Base-by-base conservation (phyloP, 2,888 invertebrate genomes). In the Molanna angustata region DNA sequence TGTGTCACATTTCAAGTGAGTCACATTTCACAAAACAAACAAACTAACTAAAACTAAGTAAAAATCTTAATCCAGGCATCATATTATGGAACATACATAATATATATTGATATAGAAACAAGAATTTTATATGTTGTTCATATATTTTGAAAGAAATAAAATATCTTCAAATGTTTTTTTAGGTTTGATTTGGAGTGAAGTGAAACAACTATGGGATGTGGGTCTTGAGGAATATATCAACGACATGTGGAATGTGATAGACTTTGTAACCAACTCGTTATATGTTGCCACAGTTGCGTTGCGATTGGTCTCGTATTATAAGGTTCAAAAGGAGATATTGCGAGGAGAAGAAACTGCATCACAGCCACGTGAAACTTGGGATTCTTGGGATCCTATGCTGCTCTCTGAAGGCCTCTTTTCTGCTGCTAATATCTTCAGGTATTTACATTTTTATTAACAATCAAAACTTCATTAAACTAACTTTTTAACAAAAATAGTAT, bases 241-340 rank as follows among this genome's bases (percentile, higher is more conserved):
- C 66, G 97, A 99, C 72, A 96, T 98, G 95, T 98, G 98, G 98
- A 98, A 99, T 73, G 95, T 98, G 56, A 91, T 98, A 63, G 98
- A 98, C 76, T 98, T 98, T 72, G 93, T 97, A 61, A 98, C 98
- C 57, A 98, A 98, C 76, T 94, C 97, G 4, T 77, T 98, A 32
- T 99, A 99, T 72, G 94, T 98, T 58, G 95, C 97, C 49, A 98
- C 98, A 0, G 91, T 97, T 49, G 94, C 96, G 2, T 79, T 99
- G 49, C 80, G 98, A 61, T 84, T 96, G 53, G 94, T 98, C 20
- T 94, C 97, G 11, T 95, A 94, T 72, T 88, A 93, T 68, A 91
- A 94, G 84, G 89, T 90, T 45, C 85, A 88, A 66, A 84, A 85
- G 63, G 88, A 89, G 70, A 82, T 82, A 73, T 73, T 80, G 20